Percentiles rank a stretch among this genome's conserved stretches.
Conservation (phyloP, 1,140 invertebrate species). For the Belonocnema kinseyi region DNA sequence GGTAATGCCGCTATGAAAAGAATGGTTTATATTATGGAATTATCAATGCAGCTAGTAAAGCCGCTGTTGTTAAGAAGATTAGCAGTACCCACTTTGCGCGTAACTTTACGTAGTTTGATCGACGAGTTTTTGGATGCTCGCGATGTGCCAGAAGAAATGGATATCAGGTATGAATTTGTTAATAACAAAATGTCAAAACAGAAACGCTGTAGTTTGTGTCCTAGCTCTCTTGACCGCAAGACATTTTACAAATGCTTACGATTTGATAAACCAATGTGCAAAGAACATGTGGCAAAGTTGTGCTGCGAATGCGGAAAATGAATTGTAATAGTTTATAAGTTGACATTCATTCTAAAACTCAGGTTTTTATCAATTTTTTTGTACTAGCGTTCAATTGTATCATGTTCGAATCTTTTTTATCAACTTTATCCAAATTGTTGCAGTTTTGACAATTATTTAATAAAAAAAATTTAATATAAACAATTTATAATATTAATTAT, state of each 20-base stretch:
- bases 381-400: no score
- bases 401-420: no score
- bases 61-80: no score
- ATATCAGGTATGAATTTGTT: background rate
- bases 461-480: background rate
- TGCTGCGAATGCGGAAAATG: background rate
- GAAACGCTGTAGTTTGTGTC: slow-evolving; percentile 30
- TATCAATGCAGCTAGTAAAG: no score
- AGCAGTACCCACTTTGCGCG: no score
- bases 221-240: slow-evolving; percentile 30
- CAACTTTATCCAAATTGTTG: no score
- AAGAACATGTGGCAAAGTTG: background rate
- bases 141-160: background rate
- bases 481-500: background rate
- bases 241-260: slow-evolving; percentile 24
- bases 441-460: background rate
- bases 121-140: no score
- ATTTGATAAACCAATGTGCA: background rate
- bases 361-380: background rate
- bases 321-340: background rate
- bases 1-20: no score
- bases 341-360: background rate
- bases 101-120: no score
- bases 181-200: slow-evolving; percentile 28
- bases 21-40: no score